These are phyloP conservation scores for Clarias fuscus DNA, from an alignment of 2,797 vertebrate genomes.

Conservation along the genomic window DNA sequence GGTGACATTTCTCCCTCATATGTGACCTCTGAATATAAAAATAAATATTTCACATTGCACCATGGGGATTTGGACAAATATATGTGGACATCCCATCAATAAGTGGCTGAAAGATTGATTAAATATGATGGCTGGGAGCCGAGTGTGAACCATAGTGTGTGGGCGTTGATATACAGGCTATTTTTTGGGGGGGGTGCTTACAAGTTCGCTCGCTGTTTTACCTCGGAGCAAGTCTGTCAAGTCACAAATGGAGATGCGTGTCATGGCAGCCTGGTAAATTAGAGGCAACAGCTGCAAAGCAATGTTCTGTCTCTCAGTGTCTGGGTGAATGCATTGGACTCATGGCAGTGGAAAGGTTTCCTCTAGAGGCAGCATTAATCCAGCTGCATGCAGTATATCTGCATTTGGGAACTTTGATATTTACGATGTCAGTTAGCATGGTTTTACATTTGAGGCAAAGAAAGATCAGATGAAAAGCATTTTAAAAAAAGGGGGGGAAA, in stretches of 20 bases:
- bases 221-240: slow-evolving; percentile 59
- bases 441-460: neutral
- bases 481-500: too few relatives aligned
- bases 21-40: slow-evolving; percentile 65
- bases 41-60: slow-evolving; percentile 75
- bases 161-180: slow-evolving; percentile 67
- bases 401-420: neutral
- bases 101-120: slow-evolving; percentile 75
- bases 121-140: slow-evolving; percentile 70
- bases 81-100: slow-evolving; percentile 77
- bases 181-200: slow-evolving; percentile 66
- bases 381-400: neutral
- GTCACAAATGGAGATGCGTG: slow-evolving; percentile 52
- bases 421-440: neutral
- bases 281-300: slow-evolving; percentile 58
- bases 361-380: slow-evolving; percentile 18
- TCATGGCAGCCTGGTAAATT: slow-evolving; percentile 54
- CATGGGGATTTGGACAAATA: slow-evolving; percentile 66
- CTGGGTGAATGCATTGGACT: slow-evolving; percentile 38
- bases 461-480: neutral
- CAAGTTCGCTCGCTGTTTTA: slow-evolving; percentile 44
- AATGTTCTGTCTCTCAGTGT: slow-evolving; percentile 42
- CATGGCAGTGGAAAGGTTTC: slow-evolving; percentile 36
- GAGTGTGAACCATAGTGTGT: slow-evolving; percentile 68
- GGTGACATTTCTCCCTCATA: slow-evolving; percentile 60